Conservation (phyloP, 2,797 vertebrate species). For the Phoebastria nigripes region DNA sequence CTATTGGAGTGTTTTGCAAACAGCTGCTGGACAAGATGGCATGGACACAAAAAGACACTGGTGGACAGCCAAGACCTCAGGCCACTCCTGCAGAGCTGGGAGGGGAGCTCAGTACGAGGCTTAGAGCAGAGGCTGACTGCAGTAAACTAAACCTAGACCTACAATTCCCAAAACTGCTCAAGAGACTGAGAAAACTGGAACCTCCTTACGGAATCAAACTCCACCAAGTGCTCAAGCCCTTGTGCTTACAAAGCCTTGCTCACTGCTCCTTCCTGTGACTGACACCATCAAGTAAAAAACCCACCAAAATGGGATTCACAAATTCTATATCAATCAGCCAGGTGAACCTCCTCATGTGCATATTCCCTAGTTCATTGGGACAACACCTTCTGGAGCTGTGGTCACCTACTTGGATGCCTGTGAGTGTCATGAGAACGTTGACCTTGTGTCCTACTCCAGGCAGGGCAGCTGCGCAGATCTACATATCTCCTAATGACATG, state of each 20-base stretch:
- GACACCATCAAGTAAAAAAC: not conserved
- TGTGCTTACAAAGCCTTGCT: not conserved
- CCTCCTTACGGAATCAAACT: not conserved
- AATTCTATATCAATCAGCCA: not conserved
- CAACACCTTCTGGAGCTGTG: not conserved
- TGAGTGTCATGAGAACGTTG: not conserved
- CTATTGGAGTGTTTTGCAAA: not conserved
- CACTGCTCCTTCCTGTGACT: not conserved
- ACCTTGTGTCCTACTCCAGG: not conserved
- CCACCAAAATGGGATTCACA: not conserved
- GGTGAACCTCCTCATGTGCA: not conserved
- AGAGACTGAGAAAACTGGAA: not conserved
- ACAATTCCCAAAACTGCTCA: not conserved
- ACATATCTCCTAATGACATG: not conserved
- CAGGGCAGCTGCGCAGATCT: not conserved
- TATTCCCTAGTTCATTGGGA: not conserved
- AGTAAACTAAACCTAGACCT: not conserved
- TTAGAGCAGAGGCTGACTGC: not conserved
- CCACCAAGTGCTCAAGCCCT: not conserved
- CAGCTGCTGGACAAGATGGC: not conserved
- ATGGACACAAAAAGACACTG: not conserved
- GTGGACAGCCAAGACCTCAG: not conserved
- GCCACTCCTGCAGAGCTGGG: not conserved
- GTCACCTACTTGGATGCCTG: not conserved
- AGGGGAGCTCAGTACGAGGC: accelerated